Base-by-base conservation (phyloP, 2,797 vertebrate genomes). In the Mionectes olivaceus region DNA sequence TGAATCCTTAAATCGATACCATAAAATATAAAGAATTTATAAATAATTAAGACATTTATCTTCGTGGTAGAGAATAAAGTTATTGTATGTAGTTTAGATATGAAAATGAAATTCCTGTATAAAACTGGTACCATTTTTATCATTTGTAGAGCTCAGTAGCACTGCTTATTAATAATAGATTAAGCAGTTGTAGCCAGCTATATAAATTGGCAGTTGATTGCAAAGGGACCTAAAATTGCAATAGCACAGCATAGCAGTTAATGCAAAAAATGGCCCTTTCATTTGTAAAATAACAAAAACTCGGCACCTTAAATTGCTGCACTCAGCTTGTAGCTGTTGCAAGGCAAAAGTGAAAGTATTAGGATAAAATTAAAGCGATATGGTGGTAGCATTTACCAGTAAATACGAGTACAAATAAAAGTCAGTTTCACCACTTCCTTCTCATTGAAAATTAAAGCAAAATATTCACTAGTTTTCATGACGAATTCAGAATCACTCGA, bases 151-250 rank as follows among this genome's bases (percentile, higher is more conserved):
- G 80, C 95, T 96, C 91, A 97, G 86, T 88, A 96, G 97, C 91
- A 96, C 96, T 90, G 82, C 93, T 96, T 97, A 96, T 96, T 97
- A 97, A 97, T 97, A 98, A 97, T 95, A 96, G 89, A 96, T 96
- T 97, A 97, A 97, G 93, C 96, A 96, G 94, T 95, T 97, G 92
- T 96, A 96, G 88, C 95, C 96, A 96, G 93, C 88, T 97, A 96
- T 95, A 95, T 96, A 97, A 97, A 97, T 89, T 97, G 97, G 95
- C 89, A 97, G 91, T 91, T 96, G 96, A 97, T 95, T 96, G 79
- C 95, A 97, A 97, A 95, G 95, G 82, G 91, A 94, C 80, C 96
- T 96, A 94, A 96, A 96, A 97, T 71, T 91, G 83, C 77, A 97
- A 83, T 87, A 92, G 95, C 90, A 97, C 39, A 90, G 47, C 70